Conservation (phyloP, 2,797 vertebrate species). For the Scarus forsteni region DNA sequence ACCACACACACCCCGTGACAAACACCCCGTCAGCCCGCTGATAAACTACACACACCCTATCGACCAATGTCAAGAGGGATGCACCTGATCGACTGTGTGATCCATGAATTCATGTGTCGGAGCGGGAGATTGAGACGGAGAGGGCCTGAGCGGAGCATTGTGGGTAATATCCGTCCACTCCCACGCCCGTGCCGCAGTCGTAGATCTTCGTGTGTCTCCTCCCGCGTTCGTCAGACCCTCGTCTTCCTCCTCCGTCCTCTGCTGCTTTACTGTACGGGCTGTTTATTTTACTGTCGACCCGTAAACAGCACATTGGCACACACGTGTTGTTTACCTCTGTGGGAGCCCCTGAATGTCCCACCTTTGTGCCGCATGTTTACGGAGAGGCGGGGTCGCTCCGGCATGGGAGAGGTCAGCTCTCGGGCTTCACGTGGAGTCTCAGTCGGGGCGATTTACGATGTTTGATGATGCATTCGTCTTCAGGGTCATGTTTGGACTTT, state of each 20-base stretch:
- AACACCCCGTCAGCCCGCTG: slow-evolving; percentile 54
- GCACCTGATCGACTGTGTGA: slow-evolving; percentile 63
- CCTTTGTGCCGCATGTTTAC: slow-evolving; percentile 19
- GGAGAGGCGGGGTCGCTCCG: slow-evolving; percentile 29
- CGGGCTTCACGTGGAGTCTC: slow-evolving; percentile 20
- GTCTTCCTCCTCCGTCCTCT: slow-evolving; percentile 1
- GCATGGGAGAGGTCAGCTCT: slow-evolving; percentile 55
- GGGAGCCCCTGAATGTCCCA: slow-evolving; percentile 17
- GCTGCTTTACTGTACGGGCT: slow-evolving; percentile 29
- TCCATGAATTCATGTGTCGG: slow-evolving; percentile 30
- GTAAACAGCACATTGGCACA: slow-evolving; percentile 34
- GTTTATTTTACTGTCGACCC: slow-evolving; percentile 31
- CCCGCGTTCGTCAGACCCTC: slow-evolving; percentile 15
- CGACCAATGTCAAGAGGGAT: slow-evolving; percentile 51
- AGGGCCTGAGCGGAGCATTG: slow-evolving; percentile 21
- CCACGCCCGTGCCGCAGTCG: slow-evolving; percentile 21
- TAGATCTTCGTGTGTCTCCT: slow-evolving; percentile 38
- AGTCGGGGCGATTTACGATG: slow-evolving; percentile 22
- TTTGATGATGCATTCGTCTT: neutral
- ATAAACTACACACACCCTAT: slow-evolving; percentile 58
- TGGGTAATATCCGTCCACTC: slow-evolving; percentile 51
- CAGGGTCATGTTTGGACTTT: neutral
- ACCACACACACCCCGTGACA: slow-evolving; percentile 28
- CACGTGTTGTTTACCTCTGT: slow-evolving; percentile 3
- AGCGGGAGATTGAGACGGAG: neutral